Base-by-base conservation (phyloP, 1,140 invertebrate genomes). In the Dreissena polymorpha region DNA sequence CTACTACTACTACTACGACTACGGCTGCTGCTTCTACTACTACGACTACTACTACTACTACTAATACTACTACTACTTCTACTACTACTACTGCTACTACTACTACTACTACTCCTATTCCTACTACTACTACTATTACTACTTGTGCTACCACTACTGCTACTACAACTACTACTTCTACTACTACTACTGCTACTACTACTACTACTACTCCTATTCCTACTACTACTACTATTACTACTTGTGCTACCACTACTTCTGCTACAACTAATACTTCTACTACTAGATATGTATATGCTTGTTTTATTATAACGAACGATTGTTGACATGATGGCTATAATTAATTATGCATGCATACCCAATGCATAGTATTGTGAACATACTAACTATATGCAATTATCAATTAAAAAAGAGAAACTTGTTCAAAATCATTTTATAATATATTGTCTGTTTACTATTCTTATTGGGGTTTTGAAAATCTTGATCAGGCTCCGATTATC, bases 71-170 rank as follows among this genome's bases (percentile, higher is more conserved):
- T 71, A 39, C 69, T 23, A 39, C 69, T 23, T 12, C 69, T 50
- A 39, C 69, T 29, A 16, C 69, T 29, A 16, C 69, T 29, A 16
- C n/a, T 49, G 8, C 69, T 50, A n/a, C 69, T 50, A 39, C 69
- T 50, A 39, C 69, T 50, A n/a, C 69, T 50, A 39, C 69, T 50
- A 39, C 69, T 84, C 68, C 55, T 3, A 49, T 57, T 64, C 51
- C 85, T 65, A 14, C 68, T 39, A 85, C 85, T 65, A 76, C 80
- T 55, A 39, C 53, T 12, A 63, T 74, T 25, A 67, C 69, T 57
- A 73, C 86, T 60, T 80, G 79, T 10, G 60, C 81, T 8, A 85
- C 86, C 8, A 85, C 85, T 13, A 92, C 89, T 60, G 92, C 86
- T 88, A 90, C 69, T 86, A 64, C 73, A n/a, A n/a, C 27, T n/a